These are phyloP conservation scores for Pantala flavescens DNA, from an alignment of 1,140 invertebrate genomes.

Conservation along the genomic window DNA sequence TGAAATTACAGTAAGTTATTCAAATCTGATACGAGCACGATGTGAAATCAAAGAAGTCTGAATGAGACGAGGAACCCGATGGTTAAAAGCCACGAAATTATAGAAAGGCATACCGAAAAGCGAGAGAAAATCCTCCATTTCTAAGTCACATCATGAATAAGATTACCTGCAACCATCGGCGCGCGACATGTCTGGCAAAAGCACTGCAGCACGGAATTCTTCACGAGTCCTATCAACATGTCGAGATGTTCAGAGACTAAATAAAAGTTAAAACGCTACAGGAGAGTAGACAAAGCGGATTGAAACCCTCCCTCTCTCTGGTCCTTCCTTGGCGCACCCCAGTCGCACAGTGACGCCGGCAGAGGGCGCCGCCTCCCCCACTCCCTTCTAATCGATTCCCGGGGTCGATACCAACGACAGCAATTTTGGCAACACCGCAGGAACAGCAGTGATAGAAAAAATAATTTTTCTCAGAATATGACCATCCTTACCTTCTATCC, in stretches of 20 bases:
- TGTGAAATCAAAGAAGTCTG: too few species aligned
- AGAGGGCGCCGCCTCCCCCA: neutral
- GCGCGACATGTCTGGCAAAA: slow-evolving; percentile 81
- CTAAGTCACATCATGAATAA: neutral
- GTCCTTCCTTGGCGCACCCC: slow-evolving; percentile 5
- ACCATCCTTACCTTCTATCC: neutral
- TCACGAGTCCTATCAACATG: slow-evolving; percentile 74
- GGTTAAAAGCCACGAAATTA: too few species aligned
- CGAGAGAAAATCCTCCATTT: neutral
- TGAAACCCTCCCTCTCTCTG: neutral
- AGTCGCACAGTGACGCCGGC: neutral
- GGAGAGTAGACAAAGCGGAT: neutral
- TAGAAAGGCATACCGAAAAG: too few species aligned
- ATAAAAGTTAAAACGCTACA: neutral
- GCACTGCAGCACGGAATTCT: slow-evolving; percentile 77
- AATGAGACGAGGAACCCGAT: too few species aligned
- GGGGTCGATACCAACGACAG: neutral
- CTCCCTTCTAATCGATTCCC: neutral
- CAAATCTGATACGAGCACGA: too few species aligned
- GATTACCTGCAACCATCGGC: slow-evolving; percentile 45
- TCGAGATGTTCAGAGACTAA: slow-evolving; percentile 29
- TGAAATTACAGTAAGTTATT: too few species aligned
- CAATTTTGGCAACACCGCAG: neutral
- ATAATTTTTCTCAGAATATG: neutral
- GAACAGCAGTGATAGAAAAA: neutral